Base-by-base conservation (phyloP, 2,888 invertebrate species). In the Microctonus brassicae region DNA sequence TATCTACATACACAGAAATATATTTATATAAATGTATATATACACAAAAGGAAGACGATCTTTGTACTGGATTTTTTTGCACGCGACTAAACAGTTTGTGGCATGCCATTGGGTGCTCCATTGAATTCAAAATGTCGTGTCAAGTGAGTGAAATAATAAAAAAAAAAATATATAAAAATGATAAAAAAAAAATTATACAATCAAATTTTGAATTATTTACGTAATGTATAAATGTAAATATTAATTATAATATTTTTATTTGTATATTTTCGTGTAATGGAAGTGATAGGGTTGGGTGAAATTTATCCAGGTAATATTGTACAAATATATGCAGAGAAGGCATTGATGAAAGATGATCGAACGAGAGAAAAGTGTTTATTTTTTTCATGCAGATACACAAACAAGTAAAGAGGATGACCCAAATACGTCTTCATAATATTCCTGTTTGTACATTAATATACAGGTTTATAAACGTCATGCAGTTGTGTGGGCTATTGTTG, bases 81-180 rank as follows among this genome's bases (percentile, higher is more conserved):
- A 73, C 75, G 77, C 75, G 74, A 75, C 72, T 74, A 71, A 74
- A 75, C 72, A 75, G n/a, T n/a, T 65, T 70, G 69, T 71, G 64
- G 73, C 73, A 72, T 73, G 70, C 70, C 69, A 75, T 64, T 61
- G 68, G 72, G 74, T 77, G 73, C 69, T 74, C 75, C 74, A 77
- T 77, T 77, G 75, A 77, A 77, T 75, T 74, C 68, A 72, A 69
- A 77, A 72, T 72, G 20, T 1, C 26, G 60, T 17, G 60, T 26
- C 17, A 39, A 62, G 22, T 24, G 29, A 17, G n/a, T 17, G 60
- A 42, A 52, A 26, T 7, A 13, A 34, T 22, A 29, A 22, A 47
- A 20, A 64, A 52, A 64, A 17, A 53, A 1, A 53, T 9, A 22
- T 10, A 57, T n/a, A 29, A n/a, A 57, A 57, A 39, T n/a, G 13